Base-by-base conservation (phyloP, 2,113 vertebrate genomes). In the Zosterops pallidus region DNA sequence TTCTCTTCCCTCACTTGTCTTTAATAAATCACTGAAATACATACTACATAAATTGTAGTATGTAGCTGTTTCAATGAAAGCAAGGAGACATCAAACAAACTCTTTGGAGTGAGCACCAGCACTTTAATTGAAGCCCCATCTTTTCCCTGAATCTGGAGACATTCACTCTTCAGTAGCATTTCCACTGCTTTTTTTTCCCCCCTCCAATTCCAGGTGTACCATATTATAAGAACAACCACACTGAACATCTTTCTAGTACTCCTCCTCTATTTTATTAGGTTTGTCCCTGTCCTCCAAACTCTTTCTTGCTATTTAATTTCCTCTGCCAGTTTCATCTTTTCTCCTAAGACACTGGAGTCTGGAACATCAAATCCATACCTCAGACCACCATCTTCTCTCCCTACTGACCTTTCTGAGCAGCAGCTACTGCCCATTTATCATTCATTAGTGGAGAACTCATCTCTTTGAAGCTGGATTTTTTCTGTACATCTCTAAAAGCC, bases 401-500 rank as follows among this genome's bases (percentile, higher is more conserved):
- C 56, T 41, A 0, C 42, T 42, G 46, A 80, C 67, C 87, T 63
- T 77, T 50, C 78, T 26, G 15, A 80, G 78, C 15, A 84, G 55
- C 55, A 94, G 50, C 33, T 94, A 33, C 59, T 88, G 70, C 22
- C 35, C 59, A 94, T 94, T 89, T 75, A 86, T 86, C 84, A 63
- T 85, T 90, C 56, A 77, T 76, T 85, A 78, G 10, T 1, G 2
- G 63, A 47, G 6, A 42, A 80, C 26, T 28, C 37, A 63, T 37
- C 55, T 63, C 63, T 88, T n/a, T 55, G 79, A 85, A 83, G 52
- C 12, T 29, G 44, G 6, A 22, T 37, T 62, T 67, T 86, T 91
- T 82, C 62, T 31, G 56, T 67, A 79, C 52, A 50, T 77, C 74
- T 93, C 90, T 78, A 95, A 93, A 95, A 95, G 89, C 59, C 44